These are phyloP conservation scores for Tragelaphus imberbis DNA, from an alignment of 2,113 vertebrate species.

Conservation along the genomic window DNA sequence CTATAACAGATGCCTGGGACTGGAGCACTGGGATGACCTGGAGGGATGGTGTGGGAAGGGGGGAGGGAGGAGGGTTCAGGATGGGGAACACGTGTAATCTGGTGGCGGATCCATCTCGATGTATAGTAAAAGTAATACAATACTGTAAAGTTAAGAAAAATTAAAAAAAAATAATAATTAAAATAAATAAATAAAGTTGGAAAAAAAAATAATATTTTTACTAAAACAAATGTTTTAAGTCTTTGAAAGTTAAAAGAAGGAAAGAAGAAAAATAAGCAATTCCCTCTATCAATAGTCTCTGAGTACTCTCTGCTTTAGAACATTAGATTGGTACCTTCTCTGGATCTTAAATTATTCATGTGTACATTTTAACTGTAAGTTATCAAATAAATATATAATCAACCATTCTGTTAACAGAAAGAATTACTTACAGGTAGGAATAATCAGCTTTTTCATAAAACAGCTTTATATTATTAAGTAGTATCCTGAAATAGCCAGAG, in stretches of 20 bases:
- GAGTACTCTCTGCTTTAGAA: background rate
- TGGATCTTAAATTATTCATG: background rate
- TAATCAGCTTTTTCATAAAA: slow-evolving; percentile 9
- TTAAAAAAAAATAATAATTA: no score
- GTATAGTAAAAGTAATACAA: no score
- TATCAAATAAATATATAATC: background rate
- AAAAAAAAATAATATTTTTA: background rate
- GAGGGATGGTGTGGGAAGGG: no score
- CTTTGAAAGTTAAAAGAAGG: background rate
- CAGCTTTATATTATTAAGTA: background rate
- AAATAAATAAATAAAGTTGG: no score
- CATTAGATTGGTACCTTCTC: background rate
- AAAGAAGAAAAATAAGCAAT: background rate
- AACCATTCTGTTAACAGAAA: background rate
- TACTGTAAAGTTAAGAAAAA: no score
- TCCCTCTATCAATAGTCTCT: background rate
- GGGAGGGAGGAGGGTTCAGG: no score
- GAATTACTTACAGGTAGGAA: background rate
- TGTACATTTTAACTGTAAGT: background rate
- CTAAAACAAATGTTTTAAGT: background rate
- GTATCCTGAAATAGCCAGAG: background rate
- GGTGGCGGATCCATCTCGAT: no score
- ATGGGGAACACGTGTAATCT: no score
- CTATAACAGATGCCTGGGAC: no score
- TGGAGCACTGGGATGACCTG: no score